phyloP scores from a whole-genome alignment of 2,113 vertebrate species.

The Limanda limanda region DNA sequence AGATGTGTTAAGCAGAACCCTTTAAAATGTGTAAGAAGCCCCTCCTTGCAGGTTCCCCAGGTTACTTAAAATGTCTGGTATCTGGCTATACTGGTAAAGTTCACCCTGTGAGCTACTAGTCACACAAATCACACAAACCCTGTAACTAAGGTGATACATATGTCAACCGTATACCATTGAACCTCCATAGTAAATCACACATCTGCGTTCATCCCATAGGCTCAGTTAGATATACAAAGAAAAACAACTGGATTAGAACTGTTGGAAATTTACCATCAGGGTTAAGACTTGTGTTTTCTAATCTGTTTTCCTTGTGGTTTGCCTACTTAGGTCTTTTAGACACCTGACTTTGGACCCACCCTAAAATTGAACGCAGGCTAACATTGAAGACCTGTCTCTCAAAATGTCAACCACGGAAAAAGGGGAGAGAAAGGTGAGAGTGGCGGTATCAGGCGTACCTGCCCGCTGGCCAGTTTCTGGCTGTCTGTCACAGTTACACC shows the following conservation, averaged over 20 bases:
- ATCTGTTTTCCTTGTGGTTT: background rate
- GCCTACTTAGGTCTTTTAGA: background rate
- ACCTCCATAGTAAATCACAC: background rate
- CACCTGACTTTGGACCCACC: background rate
- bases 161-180: background rate
- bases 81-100: background rate
- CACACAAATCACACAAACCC: background rate
- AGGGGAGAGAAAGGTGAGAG: background rate
- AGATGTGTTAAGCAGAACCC: background rate
- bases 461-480: background rate
- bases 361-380: background rate
- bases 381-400: background rate
- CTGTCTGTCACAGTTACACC: background rate
- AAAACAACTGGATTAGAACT: background rate
- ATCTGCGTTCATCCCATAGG: background rate
- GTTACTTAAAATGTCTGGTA: background rate
- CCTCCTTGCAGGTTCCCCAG: background rate
- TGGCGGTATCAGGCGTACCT: slow-evolving; percentile 25
- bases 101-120: background rate
- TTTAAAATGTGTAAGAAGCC: background rate
- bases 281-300: background rate
- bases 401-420: background rate
- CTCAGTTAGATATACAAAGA: background rate
- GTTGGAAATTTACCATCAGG: background rate
- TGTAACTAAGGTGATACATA: background rate